Base-by-base conservation (phyloP, 92 coral and sea anemone genomes). In the Palythoa grandiflora region DNA sequence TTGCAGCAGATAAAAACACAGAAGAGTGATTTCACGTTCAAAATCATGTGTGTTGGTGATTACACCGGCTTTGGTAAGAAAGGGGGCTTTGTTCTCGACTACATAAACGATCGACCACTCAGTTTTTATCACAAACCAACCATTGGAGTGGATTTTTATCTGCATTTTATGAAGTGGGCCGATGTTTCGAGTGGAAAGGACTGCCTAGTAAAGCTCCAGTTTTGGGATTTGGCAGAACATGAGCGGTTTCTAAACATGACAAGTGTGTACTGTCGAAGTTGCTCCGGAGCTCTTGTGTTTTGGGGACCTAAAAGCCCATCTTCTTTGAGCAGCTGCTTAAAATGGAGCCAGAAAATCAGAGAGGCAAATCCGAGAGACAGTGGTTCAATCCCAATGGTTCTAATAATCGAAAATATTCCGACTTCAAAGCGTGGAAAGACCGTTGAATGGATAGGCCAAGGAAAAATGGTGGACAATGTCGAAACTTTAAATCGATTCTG, bases 281-380 rank as follows among this genome's bases (percentile, higher is more conserved):
- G 96, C n/a, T 90, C 93, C 17, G 98, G 98, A 2, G 94, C 98
- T 20, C 87, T 95, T 2, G 96, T 95, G 54, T 95, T 95, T 88
- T 95, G 98, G 98, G 98, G 98, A 51, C 98, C 98, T 5, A 95
- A 95, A 78, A 95, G 98, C 79, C 98, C 98, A 9, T 95, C 98
- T 60, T 88, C 94, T 13, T 88, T 95, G 80, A 94, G 91, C 53
- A 93, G 96, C 80, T 88, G 93, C 75, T 68, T 95, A 63, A 93
- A 91, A 63, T 95, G 98, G 98, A 93, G 96, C 73, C 94, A 95
- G 76, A 95, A 95, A 73, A 93, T 95, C 76, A 89, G 84, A 91
- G 98, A 95, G 63, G 98, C 96, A 15, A 95, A 95, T 72, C 88
- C 93, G 4, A 90, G 87, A 55, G 92, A 79, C 51, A 66, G 75